Base-by-base conservation (phyloP, 2,888 invertebrate genomes). In the Agrotis puta region DNA sequence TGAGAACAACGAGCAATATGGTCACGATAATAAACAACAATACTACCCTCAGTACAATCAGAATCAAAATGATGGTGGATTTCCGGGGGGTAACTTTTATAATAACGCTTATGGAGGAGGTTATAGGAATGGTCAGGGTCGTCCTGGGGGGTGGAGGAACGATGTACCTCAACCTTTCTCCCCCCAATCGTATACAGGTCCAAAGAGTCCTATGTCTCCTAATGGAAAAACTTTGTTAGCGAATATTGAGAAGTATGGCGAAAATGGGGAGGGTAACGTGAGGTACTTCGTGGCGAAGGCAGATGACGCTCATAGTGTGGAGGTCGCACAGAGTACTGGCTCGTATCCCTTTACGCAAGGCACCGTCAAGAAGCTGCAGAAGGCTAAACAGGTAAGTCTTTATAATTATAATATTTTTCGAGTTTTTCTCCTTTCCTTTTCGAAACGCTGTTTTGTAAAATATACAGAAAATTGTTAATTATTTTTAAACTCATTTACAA, bases 261-360 rank as follows among this genome's bases (percentile, higher is more conserved):
- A 76, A 2, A 83, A 62, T 13, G 85, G 82, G 0, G 90, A 91
- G 53, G 84, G 75, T 18, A 90, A 83, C 45, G 87, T 88, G 77
- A 87, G 89, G 33, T 98, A 97, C 90, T 97, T 97, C 85, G 93
- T 98, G 62, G 97, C 97, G 87, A 97, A 97, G 85, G 97, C 97
- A 20, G 96, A 95, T 50, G 97, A 96, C 74, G 89, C 94, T 70
- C 96, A 96, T 71, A 92, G 93, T 57, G 94, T 97, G 50, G 97
- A 97, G 69, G 91, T 96, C 22, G 97, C 97, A 9, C 94, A 97
- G 75, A 92, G 88, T 63, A 95, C 95, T 14, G 96, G 96, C 50
- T 92, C 94, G 11, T 97, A 97, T 96, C 96, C 96, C 20, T 97
- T 97, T 86, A 92, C 97, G n/a, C 95, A 95, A 24, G 94, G 94